Base-by-base conservation (phyloP, 2,888 invertebrate species). In the Cacoxenus indagator region DNA sequence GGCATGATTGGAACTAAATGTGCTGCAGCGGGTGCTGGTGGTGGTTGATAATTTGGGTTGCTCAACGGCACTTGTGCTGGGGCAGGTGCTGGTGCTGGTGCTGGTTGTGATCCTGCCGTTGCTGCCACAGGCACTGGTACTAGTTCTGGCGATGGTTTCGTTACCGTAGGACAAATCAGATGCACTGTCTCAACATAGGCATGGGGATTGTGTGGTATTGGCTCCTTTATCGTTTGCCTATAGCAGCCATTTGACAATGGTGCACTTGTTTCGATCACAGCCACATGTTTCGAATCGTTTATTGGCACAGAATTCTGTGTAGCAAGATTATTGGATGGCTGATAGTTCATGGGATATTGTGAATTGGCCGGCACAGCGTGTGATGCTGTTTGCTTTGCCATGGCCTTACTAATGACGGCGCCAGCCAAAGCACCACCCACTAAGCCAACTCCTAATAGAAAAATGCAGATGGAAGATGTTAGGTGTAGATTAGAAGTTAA, bases 161-260 rank as follows among this genome's bases (percentile, higher is more conserved):
- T 71, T 27, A 74, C 71, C 0, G 74, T 61, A 3, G 83, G 81
- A 48, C 81, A 81, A 17, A 83, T 45, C 14, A 81, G 68, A 29
- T 71, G 70, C 46, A 76, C 73, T 5, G 83, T 81, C 67, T 83
- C 78, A 0, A 75, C 76, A 9, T 76, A 83, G 4, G 71, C 48
- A 11, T 73, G 74, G 0, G 69, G 19, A 45, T 75, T 67, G 9
- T 68, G 67, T 0, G 70, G 64, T 19, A 78, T 43, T 2, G 78
- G 81, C 14, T 81, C 75, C 24, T 73, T 76, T 4, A 81, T 65
- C 1, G 73, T 81, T 68, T 79, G 81, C 27, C 26, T 73, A 24
- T 83, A 83, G 67, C 81, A 81, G 2, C 81, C 81, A 29, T 74
- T 73, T 11, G 75, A 71, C 57, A 73, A 71, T 11, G 69, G 66